A percentile compares a stretch with the other conserved stretches of the same genome.
Evolutionary conservation across 2,113 vertebrate species (phyloP).

Genomic region (Oceanodroma tethys): DNA sequence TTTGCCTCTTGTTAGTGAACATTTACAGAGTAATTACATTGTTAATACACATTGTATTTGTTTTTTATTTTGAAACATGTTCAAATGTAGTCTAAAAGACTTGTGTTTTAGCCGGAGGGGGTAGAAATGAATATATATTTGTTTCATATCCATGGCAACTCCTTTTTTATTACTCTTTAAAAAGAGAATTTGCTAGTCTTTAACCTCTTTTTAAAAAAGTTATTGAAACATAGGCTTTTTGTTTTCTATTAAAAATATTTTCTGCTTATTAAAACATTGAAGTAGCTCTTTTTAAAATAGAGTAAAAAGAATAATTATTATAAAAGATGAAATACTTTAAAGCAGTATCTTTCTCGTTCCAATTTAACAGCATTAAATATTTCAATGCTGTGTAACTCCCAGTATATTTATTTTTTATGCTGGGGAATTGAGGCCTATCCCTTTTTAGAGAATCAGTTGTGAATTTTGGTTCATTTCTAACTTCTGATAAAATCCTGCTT

Average conservation of each 20-base stretch:
- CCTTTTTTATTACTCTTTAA: not conserved
- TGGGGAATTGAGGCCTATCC: not conserved
- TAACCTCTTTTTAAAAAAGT: not conserved
- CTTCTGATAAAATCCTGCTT: not conserved
- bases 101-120: not conserved
- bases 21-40: not conserved
- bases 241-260: not conserved
- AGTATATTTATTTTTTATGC: conserved; percentile 42
- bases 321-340: not conserved
- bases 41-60: not conserved
- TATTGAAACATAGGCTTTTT: not conserved
- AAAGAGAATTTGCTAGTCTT: not conserved
- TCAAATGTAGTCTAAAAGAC: not conserved
- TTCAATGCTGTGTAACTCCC: conserved; percentile 5
- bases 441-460: not conserved
- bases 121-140: not conserved
- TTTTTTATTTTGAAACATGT: not conserved
- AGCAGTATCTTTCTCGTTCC: not conserved
- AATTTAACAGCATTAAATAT: conserved; percentile 33
- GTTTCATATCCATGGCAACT: not conserved
- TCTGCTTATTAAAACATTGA: not conserved
- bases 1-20: not conserved
- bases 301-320: not conserved
- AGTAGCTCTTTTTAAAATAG: not conserved
- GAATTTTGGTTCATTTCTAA: not conserved